Percentiles rank a stretch among this genome's conserved stretches.
Evolutionary conservation across 2,888 invertebrate genomes (phyloP).

Genomic region (Cataglyphis rosenhaueri): DNA sequence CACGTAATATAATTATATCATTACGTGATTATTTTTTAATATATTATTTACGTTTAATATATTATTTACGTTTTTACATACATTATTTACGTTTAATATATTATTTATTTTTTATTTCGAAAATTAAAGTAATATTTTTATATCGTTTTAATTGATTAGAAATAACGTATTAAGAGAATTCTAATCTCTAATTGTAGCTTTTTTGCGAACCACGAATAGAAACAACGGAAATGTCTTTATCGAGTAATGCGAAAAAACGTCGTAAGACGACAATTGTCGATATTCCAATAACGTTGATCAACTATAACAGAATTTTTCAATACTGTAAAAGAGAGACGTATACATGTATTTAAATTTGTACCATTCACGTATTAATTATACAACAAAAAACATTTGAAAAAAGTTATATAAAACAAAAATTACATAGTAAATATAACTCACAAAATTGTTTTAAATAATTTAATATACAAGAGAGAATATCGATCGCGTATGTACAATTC

Average conservation of each 20-base stretch:
- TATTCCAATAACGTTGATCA: conserved; percentile 40
- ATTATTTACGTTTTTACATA: neutral
- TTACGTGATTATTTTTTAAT: neutral
- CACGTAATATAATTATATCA: conserved; percentile 6
- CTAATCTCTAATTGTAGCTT: neutral
- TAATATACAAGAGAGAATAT: neutral
- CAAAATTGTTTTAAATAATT: neutral
- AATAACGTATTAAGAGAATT: neutral
- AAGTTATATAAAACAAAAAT: neutral
- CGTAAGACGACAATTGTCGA: conserved; percentile 31
- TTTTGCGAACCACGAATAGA: neutral
- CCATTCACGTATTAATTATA: neutral
- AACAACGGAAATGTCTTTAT: conserved; percentile 18
- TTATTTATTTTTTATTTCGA: neutral
- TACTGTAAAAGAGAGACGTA: conserved; percentile 27
- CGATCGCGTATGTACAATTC: neutral
- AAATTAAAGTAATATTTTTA: neutral
- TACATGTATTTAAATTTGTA: conserved; percentile 43
- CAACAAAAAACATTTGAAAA: neutral
- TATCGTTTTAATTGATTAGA: neutral
- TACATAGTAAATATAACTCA: neutral
- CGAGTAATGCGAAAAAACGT: conserved; percentile 24
- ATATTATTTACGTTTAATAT: neutral
- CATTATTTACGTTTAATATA: neutral
- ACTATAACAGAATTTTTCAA: conserved; percentile 6